Conservation (phyloP, 2,888 invertebrate genomes). For the Apotomis betuletana region DNA sequence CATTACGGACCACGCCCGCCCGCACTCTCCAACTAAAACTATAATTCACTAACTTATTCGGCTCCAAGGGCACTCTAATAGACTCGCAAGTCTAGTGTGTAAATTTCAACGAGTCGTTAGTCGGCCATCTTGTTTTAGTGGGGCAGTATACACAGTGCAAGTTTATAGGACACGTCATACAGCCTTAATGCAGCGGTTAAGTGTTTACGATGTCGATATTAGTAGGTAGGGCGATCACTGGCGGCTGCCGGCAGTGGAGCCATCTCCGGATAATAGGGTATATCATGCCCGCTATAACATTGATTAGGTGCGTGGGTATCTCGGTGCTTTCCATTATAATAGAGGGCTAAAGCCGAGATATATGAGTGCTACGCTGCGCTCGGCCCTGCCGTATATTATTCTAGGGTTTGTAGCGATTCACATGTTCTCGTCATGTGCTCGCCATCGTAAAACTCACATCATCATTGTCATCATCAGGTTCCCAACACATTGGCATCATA, state of each 20-base stretch:
- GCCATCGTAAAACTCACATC: no score
- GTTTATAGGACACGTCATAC: conserved; percentile 33
- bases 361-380: conserved; percentile 27
- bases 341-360: conserved; percentile 38
- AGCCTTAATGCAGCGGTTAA: conserved; percentile 37
- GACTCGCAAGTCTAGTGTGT: conserved; percentile 14
- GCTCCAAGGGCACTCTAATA: conserved; percentile 33
- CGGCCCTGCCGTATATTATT: conserved; percentile 1
- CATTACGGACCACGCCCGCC: conserved; percentile 18
- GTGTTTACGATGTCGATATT: conserved; percentile 41
- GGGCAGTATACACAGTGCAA: conserved; percentile 19
- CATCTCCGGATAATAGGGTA: conserved; percentile 45
- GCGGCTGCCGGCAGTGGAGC: conserved; percentile 36
- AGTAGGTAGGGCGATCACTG: conserved; percentile 38
- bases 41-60: conserved; percentile 40
- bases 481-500: no score
- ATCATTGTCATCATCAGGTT: no score
- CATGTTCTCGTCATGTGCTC: no score
- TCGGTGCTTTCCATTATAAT: conserved; percentile 39
- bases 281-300: conserved; percentile 44
- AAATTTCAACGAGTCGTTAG: conserved; percentile 27
- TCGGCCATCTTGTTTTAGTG: conserved; percentile 25
- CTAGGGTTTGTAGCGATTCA: no score
- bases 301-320: conserved; percentile 45
- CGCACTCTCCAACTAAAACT: conserved; percentile 36